phyloP scores from a whole-genome alignment of 2,113 vertebrate species.

The Pteronura brasiliensis region DNA sequence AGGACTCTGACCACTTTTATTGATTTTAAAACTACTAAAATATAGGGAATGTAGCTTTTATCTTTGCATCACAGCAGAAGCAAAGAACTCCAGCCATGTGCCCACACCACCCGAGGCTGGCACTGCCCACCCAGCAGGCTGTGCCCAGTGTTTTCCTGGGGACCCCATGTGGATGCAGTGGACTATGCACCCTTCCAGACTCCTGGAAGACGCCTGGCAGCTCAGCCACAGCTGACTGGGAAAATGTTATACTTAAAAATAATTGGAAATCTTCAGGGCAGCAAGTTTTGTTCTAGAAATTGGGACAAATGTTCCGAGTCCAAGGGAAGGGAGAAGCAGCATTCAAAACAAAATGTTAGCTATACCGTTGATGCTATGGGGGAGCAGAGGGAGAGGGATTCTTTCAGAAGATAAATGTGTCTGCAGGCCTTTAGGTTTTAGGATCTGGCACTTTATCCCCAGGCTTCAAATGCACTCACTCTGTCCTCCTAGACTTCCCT shows the following conservation, averaged over 20 bases:
- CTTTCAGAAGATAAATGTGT: neutral
- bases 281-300: neutral
- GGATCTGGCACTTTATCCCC: too few species aligned
- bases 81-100: neutral
- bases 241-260: neutral
- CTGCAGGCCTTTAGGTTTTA: too few species aligned
- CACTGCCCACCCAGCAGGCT: accelerated
- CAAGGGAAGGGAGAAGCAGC: neutral
- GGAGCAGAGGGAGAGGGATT: too few species aligned
- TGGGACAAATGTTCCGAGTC: neutral
- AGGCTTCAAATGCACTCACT: neutral
- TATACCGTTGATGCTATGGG: accelerated
- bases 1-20: neutral
- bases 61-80: neutral
- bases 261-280: neutral
- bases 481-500: neutral
- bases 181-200: neutral
- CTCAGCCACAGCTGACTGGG: neutral
- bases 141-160: neutral
- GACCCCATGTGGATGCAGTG: neutral
- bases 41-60: neutral
- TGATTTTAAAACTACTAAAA: neutral
- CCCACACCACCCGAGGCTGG: accelerated
- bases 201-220: neutral
- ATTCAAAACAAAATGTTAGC: neutral